These are phyloP conservation scores for Drosophila biarmipes DNA, from an alignment of 1,140 invertebrate genomes.

Conservation along the genomic window DNA sequence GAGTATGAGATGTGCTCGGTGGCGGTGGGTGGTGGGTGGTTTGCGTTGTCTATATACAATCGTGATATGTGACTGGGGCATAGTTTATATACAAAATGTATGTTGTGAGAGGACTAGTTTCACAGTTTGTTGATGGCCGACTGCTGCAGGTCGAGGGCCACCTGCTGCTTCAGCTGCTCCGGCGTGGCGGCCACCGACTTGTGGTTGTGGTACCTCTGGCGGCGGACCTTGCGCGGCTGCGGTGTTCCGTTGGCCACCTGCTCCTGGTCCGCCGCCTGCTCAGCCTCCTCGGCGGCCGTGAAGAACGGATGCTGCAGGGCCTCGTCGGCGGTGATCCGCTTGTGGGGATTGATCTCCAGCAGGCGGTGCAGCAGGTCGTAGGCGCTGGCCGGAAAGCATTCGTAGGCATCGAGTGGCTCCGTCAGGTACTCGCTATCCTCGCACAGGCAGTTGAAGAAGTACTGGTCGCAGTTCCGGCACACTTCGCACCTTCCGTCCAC, in stretches of 20 bases:
- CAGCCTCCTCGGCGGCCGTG: constrained; percentile 14
- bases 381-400: constrained; percentile 86
- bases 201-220: constrained; percentile 10
- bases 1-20: constrained; percentile 1
- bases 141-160: constrained; percentile 19
- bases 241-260: not conserved
- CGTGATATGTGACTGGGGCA: constrained; percentile 16
- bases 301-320: constrained; percentile 97
- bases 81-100: constrained; percentile 33
- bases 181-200: constrained; percentile 25
- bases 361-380: constrained; percentile 99
- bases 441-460: constrained; percentile 79
- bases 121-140: constrained; percentile 53
- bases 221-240: constrained; percentile 17
- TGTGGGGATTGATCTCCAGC: constrained; percentile 99
- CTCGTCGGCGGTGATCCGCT: constrained; percentile 98
- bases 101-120: constrained; percentile 54
- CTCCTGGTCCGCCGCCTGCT: constrained; percentile 1
- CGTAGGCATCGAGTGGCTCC: constrained; percentile 71
- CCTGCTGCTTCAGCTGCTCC: constrained; percentile 12
- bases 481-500: constrained; percentile 67
- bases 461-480: constrained; percentile 83
- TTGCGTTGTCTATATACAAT: constrained; percentile 32
- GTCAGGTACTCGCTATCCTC: constrained; percentile 60
- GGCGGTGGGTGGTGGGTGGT: not conserved